phyloP scores from a whole-genome alignment of 2,888 invertebrate genomes.

The Drosophila prolongata region DNA sequence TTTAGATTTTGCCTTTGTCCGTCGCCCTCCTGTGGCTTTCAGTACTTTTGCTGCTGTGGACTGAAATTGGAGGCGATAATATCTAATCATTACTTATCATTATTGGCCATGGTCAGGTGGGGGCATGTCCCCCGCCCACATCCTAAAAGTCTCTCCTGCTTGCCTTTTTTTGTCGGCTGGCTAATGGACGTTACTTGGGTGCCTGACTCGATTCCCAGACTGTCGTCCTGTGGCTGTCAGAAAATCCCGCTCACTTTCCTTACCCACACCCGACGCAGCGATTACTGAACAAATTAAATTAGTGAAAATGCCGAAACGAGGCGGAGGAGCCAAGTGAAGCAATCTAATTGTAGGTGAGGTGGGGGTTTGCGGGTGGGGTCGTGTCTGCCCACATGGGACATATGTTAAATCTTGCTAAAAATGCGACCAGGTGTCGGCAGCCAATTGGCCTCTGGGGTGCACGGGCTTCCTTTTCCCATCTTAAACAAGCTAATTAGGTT shows the following conservation, averaged over 20 bases:
- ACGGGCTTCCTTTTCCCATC: constrained; percentile 17
- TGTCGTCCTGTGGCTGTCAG: constrained; percentile 15
- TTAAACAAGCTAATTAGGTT: constrained; percentile 68
- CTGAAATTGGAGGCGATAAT: constrained; percentile 69
- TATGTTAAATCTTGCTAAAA: constrained; percentile 50
- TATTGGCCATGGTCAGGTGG: constrained; percentile 68
- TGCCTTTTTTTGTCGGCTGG: constrained; percentile 25
- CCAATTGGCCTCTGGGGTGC: constrained; percentile 63
- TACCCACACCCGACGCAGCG: constrained; percentile 48
- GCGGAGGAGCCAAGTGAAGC: constrained; percentile 52
- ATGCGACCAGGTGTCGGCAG: constrained; percentile 60
- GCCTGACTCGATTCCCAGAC: constrained; percentile 13
- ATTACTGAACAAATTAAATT: constrained; percentile 75
- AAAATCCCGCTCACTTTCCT: constrained; percentile 10
- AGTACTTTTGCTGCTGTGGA: constrained; percentile 34
- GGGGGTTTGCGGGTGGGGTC: constrained; percentile 13
- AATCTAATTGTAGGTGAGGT: constrained; percentile 64
- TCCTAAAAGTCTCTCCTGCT: constrained; percentile 4
- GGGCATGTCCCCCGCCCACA: background rate
- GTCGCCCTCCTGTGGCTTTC: constrained; percentile 48
- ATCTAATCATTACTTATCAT: constrained; percentile 80
- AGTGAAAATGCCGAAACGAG: constrained; percentile 66
- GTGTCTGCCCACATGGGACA: constrained; percentile 17
- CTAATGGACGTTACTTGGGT: constrained; percentile 57
- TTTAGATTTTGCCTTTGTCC: constrained; percentile 38